A percentile compares a stretch with the other conserved stretches of the same genome.
Conservation (phyloP, 2,888 invertebrate genomes). For the Agrypnus murinus region DNA sequence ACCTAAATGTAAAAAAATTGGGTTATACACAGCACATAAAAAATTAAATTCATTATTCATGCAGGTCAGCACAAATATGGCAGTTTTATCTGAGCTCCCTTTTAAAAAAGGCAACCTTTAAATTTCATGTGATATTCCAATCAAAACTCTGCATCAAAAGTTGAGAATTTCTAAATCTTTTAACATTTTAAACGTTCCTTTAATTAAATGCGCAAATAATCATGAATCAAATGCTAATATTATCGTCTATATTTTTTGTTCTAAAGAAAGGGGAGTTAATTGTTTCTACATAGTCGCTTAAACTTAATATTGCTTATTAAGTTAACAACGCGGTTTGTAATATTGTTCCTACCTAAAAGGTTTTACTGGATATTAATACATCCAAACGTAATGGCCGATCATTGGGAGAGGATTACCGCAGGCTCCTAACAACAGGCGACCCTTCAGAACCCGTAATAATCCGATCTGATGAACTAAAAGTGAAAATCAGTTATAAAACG, state of each 20-base stretch:
- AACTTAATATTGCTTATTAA: no score
- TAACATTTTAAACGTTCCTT: no score
- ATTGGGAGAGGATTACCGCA: conserved; percentile 18
- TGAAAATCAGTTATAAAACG: background rate
- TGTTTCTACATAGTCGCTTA: no score
- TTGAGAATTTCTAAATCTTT: conserved; percentile 4
- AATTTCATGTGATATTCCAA: conserved; percentile 11
- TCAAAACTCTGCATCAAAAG: conserved; percentile 7
- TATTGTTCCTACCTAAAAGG: conserved; percentile 14
- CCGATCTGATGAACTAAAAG: background rate
- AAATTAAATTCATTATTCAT: conserved; percentile 33
- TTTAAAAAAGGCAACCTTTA: conserved; percentile 10
- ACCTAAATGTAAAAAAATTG: conserved; percentile 18
- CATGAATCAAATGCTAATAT: no score
- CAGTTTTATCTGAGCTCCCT: conserved; percentile 13
- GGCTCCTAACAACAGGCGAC: conserved; percentile 5
- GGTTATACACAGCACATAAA: conserved; percentile 27
- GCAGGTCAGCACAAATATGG: conserved; percentile 29
- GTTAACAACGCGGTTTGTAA: background rate
- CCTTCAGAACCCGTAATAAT: background rate
- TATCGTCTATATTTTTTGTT: no score
- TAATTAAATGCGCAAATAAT: no score
- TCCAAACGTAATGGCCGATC: conserved; percentile 20
- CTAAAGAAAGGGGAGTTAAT: no score
- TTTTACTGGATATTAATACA: conserved; percentile 17